These are phyloP conservation scores for Holotrichia oblita DNA, from an alignment of 1,140 invertebrate genomes.

Conservation along the genomic window DNA sequence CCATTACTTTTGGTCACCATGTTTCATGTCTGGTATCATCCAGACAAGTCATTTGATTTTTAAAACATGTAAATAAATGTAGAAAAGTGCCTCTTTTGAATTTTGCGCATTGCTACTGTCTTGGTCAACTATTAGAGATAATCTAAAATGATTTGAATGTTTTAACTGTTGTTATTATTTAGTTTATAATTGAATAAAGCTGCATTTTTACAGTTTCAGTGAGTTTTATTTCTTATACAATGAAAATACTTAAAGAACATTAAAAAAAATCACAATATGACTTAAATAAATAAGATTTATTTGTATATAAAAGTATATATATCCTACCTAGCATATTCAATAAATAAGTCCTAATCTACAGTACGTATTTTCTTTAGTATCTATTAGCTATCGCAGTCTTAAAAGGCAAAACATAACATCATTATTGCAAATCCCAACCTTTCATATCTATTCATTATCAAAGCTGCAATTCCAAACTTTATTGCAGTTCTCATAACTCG, in stretches of 20 bases:
- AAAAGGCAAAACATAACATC: conserved; percentile 55
- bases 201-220: conserved; percentile 57
- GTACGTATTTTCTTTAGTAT: neutral
- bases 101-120: conserved; percentile 58
- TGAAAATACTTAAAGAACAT: neutral
- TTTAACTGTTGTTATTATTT: conserved; percentile 59
- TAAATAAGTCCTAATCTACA: neutral
- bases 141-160: conserved; percentile 56
- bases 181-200: conserved; percentile 58
- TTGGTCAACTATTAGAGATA: conserved; percentile 57
- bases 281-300: neutral
- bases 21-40: neutral
- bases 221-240: conserved; percentile 11
- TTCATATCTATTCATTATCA: conserved; percentile 57
- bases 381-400: conserved; percentile 6
- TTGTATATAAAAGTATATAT: neutral
- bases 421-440: conserved; percentile 55
- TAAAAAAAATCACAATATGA: neutral
- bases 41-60: conserved; percentile 15
- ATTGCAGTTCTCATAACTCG: conserved; percentile 55
- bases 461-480: conserved; percentile 55
- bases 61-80: conserved; percentile 54
- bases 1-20: neutral
- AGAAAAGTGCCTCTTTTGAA: conserved; percentile 59
- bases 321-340: neutral